Evolutionary conservation across 2,113 vertebrate genomes (phyloP).

Genomic region (Poeciliopsis prolifica): DNA sequence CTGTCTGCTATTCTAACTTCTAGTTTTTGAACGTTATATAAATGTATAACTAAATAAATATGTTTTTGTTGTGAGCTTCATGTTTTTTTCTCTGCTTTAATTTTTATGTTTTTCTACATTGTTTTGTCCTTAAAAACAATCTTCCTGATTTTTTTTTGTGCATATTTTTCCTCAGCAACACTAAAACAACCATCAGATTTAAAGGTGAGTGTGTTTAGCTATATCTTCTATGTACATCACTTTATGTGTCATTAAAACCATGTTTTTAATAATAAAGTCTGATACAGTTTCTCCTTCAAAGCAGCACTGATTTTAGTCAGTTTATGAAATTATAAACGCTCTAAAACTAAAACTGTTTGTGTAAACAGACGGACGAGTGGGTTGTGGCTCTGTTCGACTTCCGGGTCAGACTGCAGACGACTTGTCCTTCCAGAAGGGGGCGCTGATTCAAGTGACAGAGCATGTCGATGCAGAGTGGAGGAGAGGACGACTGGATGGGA

Average conservation of each 20-base stretch:
- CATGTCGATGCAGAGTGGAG: constrained; percentile 86
- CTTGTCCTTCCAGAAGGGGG: constrained; percentile 87
- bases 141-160: background rate
- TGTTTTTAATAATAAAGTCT: background rate
- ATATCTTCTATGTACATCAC: too few relatives aligned
- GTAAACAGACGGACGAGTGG: constrained; percentile 76
- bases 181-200: background rate
- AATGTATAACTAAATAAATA: background rate
- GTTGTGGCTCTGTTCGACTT: constrained; percentile 89
- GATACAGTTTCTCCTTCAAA: background rate
- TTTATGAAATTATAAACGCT: background rate
- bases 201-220: background rate
- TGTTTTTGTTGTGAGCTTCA: background rate
- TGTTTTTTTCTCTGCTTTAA: background rate
- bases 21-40: background rate
- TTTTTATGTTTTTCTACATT: background rate
- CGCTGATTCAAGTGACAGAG: constrained; percentile 83
- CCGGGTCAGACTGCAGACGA: constrained; percentile 88
- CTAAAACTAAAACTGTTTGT: background rate
- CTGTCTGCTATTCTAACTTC: too few relatives aligned
- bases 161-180: background rate
- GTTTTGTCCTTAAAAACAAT: background rate
- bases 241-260: background rate
- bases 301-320: background rate
- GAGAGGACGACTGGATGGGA: constrained; percentile 83